Percentiles rank a stretch among this genome's conserved stretches.
phyloP scores from a whole-genome alignment of 2,888 invertebrate species.

The Phyllotreta cruciferae region DNA sequence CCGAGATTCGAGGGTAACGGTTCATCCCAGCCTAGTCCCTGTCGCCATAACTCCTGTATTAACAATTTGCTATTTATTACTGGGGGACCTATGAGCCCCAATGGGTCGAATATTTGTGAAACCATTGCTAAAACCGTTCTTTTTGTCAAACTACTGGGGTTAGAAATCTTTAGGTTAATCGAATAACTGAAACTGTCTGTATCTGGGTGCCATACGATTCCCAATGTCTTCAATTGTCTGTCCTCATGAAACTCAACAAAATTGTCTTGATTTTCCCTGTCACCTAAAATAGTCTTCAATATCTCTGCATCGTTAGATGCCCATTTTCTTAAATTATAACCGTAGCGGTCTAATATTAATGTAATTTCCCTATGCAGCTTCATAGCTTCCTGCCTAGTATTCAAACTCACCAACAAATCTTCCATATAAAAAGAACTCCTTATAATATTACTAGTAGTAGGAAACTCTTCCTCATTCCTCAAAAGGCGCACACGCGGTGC shows the following conservation, averaged over 20 bases:
- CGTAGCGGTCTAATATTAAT: slow-evolving; percentile 21
- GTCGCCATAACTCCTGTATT: not conserved
- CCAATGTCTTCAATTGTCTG: slow-evolving; percentile 28
- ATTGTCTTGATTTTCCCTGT: slow-evolving; percentile 12
- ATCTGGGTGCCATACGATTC: slow-evolving; percentile 26
- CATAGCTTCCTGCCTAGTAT: slow-evolving; percentile 26
- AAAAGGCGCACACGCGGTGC: slow-evolving; percentile 27
- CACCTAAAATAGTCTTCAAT: slow-evolving; percentile 13
- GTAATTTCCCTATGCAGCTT: slow-evolving; percentile 20
- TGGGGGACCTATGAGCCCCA: slow-evolving; percentile 29
- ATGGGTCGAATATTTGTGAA: slow-evolving; percentile 28
- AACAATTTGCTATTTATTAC: slow-evolving; percentile 23
- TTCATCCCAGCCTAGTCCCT: not conserved
- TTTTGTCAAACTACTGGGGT: slow-evolving; percentile 10
- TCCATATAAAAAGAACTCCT: slow-evolving; percentile 34
- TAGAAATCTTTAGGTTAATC: slow-evolving; percentile 5
- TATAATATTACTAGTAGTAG: slow-evolving; percentile 28
- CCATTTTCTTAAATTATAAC: slow-evolving; percentile 33
- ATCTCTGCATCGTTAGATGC: slow-evolving; percentile 23
- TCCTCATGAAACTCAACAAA: slow-evolving; percentile 21
- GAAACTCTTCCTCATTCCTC: slow-evolving; percentile 18
- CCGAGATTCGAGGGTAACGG: not conserved
- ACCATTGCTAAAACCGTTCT: slow-evolving; percentile 5
- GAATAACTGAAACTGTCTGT: slow-evolving; percentile 22
- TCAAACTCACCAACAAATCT: slow-evolving; percentile 30